Conservation (phyloP, 1,140 invertebrate species). For the Drosophila baimaii region DNA sequence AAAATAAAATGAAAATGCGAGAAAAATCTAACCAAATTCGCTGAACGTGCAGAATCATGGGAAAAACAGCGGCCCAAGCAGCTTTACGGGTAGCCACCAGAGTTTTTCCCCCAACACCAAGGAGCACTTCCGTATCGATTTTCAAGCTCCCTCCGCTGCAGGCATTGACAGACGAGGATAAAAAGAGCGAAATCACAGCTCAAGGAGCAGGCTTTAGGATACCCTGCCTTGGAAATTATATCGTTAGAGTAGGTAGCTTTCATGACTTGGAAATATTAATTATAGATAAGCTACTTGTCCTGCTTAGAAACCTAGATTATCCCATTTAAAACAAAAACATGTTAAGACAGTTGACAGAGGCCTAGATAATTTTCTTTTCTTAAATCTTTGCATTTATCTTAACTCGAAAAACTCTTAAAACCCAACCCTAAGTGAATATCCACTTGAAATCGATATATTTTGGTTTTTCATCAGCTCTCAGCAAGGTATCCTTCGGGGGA, state of each 20-base stretch:
- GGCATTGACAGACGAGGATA: constrained; percentile 18
- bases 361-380: not conserved
- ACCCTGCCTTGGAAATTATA: constrained; percentile 8
- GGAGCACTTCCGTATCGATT: constrained; percentile 67
- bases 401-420: not conserved
- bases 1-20: constrained; percentile 12
- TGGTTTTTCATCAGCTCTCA: not conserved
- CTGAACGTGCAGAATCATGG: constrained; percentile 43
- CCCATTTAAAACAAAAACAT: not conserved
- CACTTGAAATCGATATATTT: not conserved
- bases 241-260: not conserved
- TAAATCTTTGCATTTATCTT: too few relatives aligned
- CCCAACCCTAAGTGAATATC: not conserved
- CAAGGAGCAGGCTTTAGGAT: not conserved
- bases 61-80: constrained; percentile 36
- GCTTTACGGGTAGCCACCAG: constrained; percentile 33
- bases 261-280: too few relatives aligned
- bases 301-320: not conserved
- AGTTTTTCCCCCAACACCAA: constrained; percentile 22
- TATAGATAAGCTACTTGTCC: not conserved
- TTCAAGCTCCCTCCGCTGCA: constrained; percentile 35
- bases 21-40: constrained; percentile 33
- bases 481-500: not conserved
- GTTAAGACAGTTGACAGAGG: not conserved
- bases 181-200: not conserved